Conservation (phyloP, 1,140 invertebrate genomes). For the Ceratina japonica region DNA sequence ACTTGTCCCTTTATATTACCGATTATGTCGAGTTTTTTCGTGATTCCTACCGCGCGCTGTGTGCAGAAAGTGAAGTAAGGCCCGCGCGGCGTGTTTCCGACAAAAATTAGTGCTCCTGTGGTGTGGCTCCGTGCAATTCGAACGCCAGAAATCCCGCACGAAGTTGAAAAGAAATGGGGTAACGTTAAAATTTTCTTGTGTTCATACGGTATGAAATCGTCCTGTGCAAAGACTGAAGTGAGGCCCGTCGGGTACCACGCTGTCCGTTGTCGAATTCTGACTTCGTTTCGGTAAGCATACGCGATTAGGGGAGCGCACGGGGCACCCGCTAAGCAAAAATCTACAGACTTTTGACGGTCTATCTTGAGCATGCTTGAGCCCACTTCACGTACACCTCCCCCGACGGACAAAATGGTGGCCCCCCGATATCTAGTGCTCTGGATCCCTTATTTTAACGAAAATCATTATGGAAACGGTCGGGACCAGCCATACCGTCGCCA, state of each 20-base stretch:
- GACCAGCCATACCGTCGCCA: slow-evolving; percentile 21
- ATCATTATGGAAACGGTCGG: slow-evolving; percentile 57
- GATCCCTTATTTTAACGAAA: slow-evolving; percentile 68
- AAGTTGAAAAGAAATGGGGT: slow-evolving; percentile 77
- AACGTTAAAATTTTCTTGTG: slow-evolving; percentile 75
- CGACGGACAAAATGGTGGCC: slow-evolving; percentile 81
- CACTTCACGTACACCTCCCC: slow-evolving; percentile 80
- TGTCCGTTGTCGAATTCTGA: slow-evolving; percentile 31
- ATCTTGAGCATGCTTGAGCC: slow-evolving; percentile 78
- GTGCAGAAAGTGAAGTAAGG: slow-evolving; percentile 72
- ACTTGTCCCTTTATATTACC: slow-evolving; percentile 83
- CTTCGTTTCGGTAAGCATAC: slow-evolving; percentile 37
- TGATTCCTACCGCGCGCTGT: slow-evolving; percentile 69
- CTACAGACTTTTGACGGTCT: slow-evolving; percentile 74
- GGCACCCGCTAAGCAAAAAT: slow-evolving; percentile 48
- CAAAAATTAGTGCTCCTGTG: slow-evolving; percentile 67
- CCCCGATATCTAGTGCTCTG: slow-evolving; percentile 73
- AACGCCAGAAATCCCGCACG: slow-evolving; percentile 72
- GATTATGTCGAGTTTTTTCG: slow-evolving; percentile 80
- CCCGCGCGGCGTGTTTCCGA: slow-evolving; percentile 65
- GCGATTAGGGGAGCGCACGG: slow-evolving; percentile 1
- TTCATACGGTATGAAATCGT: slow-evolving; percentile 73
- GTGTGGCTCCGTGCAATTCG: slow-evolving; percentile 67
- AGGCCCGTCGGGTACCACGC: slow-evolving; percentile 38
- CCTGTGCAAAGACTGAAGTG: slow-evolving; percentile 56